phyloP scores from a whole-genome alignment of 2,797 vertebrate species.

The Prionace glauca region DNA sequence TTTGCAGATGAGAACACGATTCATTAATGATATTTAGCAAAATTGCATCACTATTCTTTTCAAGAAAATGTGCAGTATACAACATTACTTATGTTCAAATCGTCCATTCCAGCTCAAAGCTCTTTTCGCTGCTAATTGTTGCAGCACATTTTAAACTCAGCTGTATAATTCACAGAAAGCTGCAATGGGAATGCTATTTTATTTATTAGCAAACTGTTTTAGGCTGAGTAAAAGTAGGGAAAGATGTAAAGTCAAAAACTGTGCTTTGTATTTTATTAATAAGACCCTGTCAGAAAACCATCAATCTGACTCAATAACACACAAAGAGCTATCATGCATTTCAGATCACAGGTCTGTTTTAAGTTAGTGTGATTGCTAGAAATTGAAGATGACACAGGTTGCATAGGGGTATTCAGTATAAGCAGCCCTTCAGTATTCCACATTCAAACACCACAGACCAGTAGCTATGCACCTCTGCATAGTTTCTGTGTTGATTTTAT shows the following conservation, averaged over 20 bases:
- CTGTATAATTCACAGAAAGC: not conserved
- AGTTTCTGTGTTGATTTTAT: slow-evolving; percentile 39
- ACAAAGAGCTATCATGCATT: slow-evolving; percentile 88
- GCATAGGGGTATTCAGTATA: slow-evolving; percentile 73
- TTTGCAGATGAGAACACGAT: not conserved
- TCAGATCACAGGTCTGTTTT: slow-evolving; percentile 79
- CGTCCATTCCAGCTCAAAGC: not conserved
- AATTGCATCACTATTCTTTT: not conserved
- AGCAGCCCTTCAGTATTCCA: slow-evolving; percentile 53
- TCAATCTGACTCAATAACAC: slow-evolving; percentile 59
- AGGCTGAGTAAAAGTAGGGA: slow-evolving; percentile 79
- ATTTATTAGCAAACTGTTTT: slow-evolving; percentile 81
- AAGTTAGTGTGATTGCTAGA: slow-evolving; percentile 67
- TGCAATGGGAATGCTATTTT: slow-evolving; percentile 51
- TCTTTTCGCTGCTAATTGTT: not conserved
- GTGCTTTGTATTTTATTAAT: slow-evolving; percentile 40
- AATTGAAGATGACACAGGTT: slow-evolving; percentile 85
- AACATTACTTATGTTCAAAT: not conserved
- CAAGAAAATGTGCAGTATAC: not conserved
- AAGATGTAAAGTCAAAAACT: slow-evolving; percentile 71
- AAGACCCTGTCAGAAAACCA: slow-evolving; percentile 43
- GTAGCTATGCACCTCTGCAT: slow-evolving; percentile 56
- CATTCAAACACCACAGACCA: slow-evolving; percentile 54
- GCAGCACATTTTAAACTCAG: not conserved
- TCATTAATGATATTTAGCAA: not conserved